phyloP scores from a whole-genome alignment of 2,113 vertebrate species.

The Heterocephalus glaber region DNA sequence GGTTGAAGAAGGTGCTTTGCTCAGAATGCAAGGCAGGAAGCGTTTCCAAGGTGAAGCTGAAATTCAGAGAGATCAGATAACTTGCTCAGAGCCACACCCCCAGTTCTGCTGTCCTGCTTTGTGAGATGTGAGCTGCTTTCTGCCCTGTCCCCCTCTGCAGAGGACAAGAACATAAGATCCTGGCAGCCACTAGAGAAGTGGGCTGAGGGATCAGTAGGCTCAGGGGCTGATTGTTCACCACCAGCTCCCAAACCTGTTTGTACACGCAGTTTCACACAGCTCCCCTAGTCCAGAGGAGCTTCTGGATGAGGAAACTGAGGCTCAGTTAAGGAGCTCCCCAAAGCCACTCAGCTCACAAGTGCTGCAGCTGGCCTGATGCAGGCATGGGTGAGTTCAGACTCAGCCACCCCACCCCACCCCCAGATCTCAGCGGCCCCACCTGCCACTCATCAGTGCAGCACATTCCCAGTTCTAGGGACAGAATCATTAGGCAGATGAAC shows the following conservation, averaged over 20 bases:
- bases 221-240: not conserved
- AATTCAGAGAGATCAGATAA: not conserved
- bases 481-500: conserved; percentile 13
- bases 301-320: not conserved
- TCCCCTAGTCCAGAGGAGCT: not conserved
- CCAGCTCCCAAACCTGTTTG: not conserved
- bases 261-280: not conserved
- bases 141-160: not conserved
- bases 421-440: not conserved
- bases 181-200: not conserved
- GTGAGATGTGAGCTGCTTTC: not conserved
- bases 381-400: not conserved
- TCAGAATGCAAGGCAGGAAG: not conserved
- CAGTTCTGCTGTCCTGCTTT: not conserved
- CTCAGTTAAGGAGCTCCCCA: not conserved
- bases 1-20: not conserved
- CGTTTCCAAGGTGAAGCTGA: not conserved
- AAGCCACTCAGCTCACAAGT: not conserved
- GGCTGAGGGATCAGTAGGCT: not conserved
- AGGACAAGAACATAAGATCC: not conserved
- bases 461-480: not conserved
- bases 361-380: not conserved
- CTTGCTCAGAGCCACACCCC: not conserved
- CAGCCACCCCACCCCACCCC: not conserved
- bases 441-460: not conserved